Base-by-base conservation (phyloP, 2,888 invertebrate genomes). In the Synanthedon myopaeformis region DNA sequence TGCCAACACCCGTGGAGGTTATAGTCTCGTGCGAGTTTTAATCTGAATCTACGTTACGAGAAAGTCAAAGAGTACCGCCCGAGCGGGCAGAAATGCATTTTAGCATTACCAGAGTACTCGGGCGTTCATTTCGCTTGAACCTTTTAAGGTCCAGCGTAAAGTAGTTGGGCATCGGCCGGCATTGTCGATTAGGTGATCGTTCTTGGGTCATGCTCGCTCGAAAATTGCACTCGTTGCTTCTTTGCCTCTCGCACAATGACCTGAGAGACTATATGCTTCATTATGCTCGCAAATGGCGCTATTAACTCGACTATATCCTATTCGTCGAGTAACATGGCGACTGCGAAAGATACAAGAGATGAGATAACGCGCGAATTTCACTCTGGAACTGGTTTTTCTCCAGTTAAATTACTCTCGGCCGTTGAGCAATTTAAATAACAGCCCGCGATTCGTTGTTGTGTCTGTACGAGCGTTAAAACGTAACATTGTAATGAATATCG, bases 61-160 rank as follows among this genome's bases (percentile, higher is more conserved):
- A 59, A 62, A 69, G 67, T 76, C 80, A 82, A 82, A 82, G 82
- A 76, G 66, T 66, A 70, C 80, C 82, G 79, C 75, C 66, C 55
- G 67, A 71, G 69, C 69, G 75, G 70, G 67, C 75, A 67, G 72
- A 75, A 76, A 77, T 79, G 81, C 77, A 80, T 77, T 79, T 79
- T 70, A 78, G 77, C 75, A 71, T 74, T 69, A 68, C 68, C 65
- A 72, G 74, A 64, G 70, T 72, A 76, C 74, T 74, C 67, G 63
- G 69, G 69, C 70, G 63, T 72, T 73, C 76, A 72, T 81, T 79
- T 74, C 64, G 69, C 64, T 69, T 63, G 71, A 67, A 71, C 66
- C 70, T 63, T 73, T 74, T 70, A 69, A 72, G 70, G 59, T 58
- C 61, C 53, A 55, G 54, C 54, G 58, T 57, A 41, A 51, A 51